These are phyloP conservation scores for Cyanoderma ruficeps DNA, from an alignment of 2,113 vertebrate genomes.

Conservation along the genomic window DNA sequence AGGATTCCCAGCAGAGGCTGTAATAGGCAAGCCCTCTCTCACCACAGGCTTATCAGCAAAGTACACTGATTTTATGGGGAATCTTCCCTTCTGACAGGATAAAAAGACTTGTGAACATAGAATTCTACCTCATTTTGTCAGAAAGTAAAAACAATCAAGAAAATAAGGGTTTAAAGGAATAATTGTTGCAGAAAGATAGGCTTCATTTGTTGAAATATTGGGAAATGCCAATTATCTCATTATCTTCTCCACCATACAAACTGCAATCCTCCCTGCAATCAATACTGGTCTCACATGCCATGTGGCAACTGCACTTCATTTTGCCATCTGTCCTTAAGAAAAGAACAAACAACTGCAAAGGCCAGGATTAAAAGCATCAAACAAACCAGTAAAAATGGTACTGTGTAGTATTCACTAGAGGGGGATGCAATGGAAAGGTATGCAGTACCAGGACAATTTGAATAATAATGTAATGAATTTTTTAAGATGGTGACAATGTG, in stretches of 20 bases:
- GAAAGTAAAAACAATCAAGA: neutral
- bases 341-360: conserved; percentile 33
- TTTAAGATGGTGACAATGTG: neutral
- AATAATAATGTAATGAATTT: neutral
- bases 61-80: neutral
- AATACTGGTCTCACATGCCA: neutral
- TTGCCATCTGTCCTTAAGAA: conserved; percentile 42
- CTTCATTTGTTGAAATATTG: neutral
- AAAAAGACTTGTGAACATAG: neutral
- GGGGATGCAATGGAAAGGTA: neutral
- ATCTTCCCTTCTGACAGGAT: neutral
- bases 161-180: neutral
- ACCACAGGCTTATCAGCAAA: neutral
- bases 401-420: neutral
- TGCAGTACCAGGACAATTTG: neutral
- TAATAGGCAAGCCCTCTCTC: accelerated
- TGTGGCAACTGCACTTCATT: conserved; percentile 41
- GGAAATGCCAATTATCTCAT: conserved; percentile 9
- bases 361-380: neutral
- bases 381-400: neutral
- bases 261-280: neutral
- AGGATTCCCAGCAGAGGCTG: neutral
- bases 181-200: neutral
- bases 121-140: neutral
- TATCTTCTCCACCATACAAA: neutral